Base-by-base conservation (phyloP, 2,113 vertebrate species). In the Hemicordylus capensis region DNA sequence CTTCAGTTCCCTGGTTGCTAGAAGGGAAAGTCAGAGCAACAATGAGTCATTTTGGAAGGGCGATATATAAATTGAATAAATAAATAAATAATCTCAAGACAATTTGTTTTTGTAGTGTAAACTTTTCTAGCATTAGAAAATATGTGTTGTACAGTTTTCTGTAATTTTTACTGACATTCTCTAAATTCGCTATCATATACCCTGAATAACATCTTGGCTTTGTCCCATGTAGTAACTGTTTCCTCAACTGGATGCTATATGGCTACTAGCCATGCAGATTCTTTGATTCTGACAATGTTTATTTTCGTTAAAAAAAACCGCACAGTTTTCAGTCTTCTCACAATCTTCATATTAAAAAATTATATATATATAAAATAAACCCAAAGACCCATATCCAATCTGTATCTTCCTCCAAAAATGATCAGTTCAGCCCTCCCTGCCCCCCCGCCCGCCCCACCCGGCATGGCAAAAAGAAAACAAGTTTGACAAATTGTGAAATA, bases 121-220 rank as follows among this genome's bases (percentile, higher is more conserved):
- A 61, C 20, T 74, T 58, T 20, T 6, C 11, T 22, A 61, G 69
- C 42, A 63, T 63, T 37, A 37, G 11, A 78, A 46, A 70, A 70
- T 59, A 37, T 78, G 39, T 72, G n/a, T 61, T 61, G 31, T 75
- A 12, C 56, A 61, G 54, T 4, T 26, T 31, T 86, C 69, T 70
- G 92, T 88, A 86, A 64, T 76, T 37, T 85, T 73, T 61, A 31
- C 54, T 74, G 31, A n/a, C 48, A 26, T 83, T 48, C 42, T 63
- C 19, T 39, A 63, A 48, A 73, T 46, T 19, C 51, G 76, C 86
- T 88, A 94, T 93, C 66, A 67, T n/a, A 17, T 2, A 67, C 34
- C n/a, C 34, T 67, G n/a, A 67, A 19, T 37, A 39, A 54, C 17
- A 17, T 54, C 51, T 54, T 14, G 51, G 34, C 93, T 87, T 31